phyloP scores from a whole-genome alignment of 2,797 vertebrate genomes.

The Malacoraja senta region DNA sequence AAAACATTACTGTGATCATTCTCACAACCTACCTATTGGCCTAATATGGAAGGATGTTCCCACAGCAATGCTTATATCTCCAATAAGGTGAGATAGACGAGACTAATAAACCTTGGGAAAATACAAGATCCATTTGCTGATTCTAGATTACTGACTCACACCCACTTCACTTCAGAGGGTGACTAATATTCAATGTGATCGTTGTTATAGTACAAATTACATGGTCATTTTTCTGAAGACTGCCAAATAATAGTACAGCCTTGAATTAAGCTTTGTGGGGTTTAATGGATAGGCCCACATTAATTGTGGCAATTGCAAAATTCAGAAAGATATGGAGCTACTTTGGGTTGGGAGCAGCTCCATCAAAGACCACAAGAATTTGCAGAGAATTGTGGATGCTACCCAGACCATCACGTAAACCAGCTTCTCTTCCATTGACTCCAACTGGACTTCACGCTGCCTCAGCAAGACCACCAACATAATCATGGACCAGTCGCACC shows the following conservation, averaged over 20 bases:
- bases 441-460: no score
- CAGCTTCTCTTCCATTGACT: no score
- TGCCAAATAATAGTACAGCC: background rate
- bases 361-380: no score
- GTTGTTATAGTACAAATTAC: background rate
- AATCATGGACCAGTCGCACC: no score
- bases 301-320: no score
- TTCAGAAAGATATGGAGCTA: no score
- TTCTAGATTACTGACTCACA: background rate
- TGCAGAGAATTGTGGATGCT: no score
- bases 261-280: background rate
- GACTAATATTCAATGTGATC: background rate
- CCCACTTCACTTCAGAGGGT: constrained; percentile 7
- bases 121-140: background rate
- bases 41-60: background rate
- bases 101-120: background rate
- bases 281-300: no score
- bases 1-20: background rate
- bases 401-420: no score
- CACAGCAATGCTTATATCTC: background rate
- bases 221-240: background rate
- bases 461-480: no score
- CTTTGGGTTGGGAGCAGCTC: no score
- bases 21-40: background rate
- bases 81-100: background rate